Base-by-base conservation (phyloP, 2,797 vertebrate species). In the Tympanoctomys barrerae region DNA sequence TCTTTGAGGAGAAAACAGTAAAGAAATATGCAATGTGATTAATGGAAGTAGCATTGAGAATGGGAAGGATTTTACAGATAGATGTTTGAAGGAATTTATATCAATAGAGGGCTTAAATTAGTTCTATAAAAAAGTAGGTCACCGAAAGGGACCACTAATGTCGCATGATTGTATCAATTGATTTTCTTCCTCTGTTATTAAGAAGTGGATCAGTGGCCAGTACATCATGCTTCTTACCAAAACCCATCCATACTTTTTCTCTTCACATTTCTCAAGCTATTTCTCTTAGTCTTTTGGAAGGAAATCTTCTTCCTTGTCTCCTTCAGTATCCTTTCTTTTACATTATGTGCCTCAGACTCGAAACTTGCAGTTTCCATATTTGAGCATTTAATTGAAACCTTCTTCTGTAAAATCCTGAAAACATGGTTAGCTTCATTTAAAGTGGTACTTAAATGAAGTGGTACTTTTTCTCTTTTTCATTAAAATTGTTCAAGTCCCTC, bases 391-490 rank as follows among this genome's bases (percentile, higher is more conserved):
- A 79, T 49, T 46, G 33, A 89, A 96, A 84, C 26, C 54, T 83
- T 73, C 62, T 90, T 90, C n/a, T 87, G 61, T 89, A 64, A 52
- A 24, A 96, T 91, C 83, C 64, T 46, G 79, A 16, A 57, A 18
- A 57, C 54, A 18, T 5, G 16, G 54, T 57, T 16, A 57, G 54
- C 54, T 57, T 57, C 54, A 57, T 57, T 57, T 57, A 57, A 57
- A 57, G 54, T 18, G 14, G 54, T 57, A 5, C 54, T 57, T 57
- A 57, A 57, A 18, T 57, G 54, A 57, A 57, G 54, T 57, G 85
- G 26, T 57, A 3, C 1, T 81, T 85, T 89, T 36, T 52, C 18
- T 9, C 42, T 73, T 97, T 97, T 91, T 94, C 79, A 94, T 92
- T 59, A 89, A 92, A 89, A 94, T 82, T 68, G 62, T 31, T 57